Evolutionary conservation across 2,888 invertebrate species (phyloP).

Genomic region (Synergus laeviventris): DNA sequence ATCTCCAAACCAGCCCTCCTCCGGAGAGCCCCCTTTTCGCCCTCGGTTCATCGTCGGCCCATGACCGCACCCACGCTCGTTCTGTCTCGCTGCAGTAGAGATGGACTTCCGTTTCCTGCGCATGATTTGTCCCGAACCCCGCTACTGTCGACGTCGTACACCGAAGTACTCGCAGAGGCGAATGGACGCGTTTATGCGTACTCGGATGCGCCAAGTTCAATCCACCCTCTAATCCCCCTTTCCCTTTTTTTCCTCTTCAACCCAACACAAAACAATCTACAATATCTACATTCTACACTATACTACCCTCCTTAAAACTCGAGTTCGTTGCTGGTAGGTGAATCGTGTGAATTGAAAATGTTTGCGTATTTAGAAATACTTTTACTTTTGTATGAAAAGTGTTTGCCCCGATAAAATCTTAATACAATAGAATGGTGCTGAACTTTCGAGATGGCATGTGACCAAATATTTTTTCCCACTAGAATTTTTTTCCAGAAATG

Average conservation of each 20-base stretch:
- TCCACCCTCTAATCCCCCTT: slow-evolving; percentile 26
- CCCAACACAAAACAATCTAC: not conserved
- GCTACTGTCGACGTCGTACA: slow-evolving; percentile 50
- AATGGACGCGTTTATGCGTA: slow-evolving; percentile 40
- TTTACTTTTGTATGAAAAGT: no score
- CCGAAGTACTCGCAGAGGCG: slow-evolving; percentile 40
- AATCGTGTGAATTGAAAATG: not conserved
- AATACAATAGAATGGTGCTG: no score
- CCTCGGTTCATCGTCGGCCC: slow-evolving; percentile 47
- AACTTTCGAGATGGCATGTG: no score
- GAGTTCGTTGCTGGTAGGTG: slow-evolving; percentile 6
- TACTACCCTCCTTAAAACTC: slow-evolving; percentile 9
- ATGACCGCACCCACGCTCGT: slow-evolving; percentile 55
- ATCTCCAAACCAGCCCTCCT: slow-evolving; percentile 60
- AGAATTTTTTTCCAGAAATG: no score
- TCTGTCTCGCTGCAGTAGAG: slow-evolving; percentile 63
- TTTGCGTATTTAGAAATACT: not conserved
- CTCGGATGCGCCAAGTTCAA: slow-evolving; percentile 40
- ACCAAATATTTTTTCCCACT: no score
- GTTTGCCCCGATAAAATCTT: no score
- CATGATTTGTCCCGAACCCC: slow-evolving; percentile 63
- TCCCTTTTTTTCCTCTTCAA: not conserved
- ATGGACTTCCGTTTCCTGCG: slow-evolving; percentile 70
- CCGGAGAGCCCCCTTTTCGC: slow-evolving; percentile 49
- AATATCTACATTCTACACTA: slow-evolving; percentile 6